Percentiles rank a stretch among this genome's conserved stretches.
phyloP scores from a whole-genome alignment of 1,140 invertebrate genomes.

The Grapholita molesta region DNA sequence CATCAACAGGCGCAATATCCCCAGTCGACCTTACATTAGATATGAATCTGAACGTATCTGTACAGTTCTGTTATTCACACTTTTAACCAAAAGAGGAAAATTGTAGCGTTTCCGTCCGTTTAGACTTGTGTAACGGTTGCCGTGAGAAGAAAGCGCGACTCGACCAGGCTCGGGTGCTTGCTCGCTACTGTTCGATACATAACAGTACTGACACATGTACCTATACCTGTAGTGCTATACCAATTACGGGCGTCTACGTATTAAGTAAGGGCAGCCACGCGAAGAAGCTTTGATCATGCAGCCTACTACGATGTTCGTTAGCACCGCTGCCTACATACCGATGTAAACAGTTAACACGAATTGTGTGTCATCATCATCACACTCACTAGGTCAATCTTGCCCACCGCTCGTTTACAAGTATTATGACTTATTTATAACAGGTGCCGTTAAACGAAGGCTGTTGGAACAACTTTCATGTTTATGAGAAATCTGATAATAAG shows the following conservation, averaged over 20 bases:
- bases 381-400: slow-evolving; percentile 1
- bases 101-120: neutral
- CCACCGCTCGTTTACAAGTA: neutral
- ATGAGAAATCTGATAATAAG: neutral
- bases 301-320: slow-evolving; percentile 3
- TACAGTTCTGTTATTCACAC: neutral
- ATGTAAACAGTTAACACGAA: slow-evolving; percentile 15
- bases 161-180: slow-evolving; percentile 9
- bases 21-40: too few species aligned
- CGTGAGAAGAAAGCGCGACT: slow-evolving; percentile 45
- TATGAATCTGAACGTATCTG: neutral
- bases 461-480: slow-evolving; percentile 6
- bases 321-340: slow-evolving; percentile 6
- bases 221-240: neutral
- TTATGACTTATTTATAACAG: slow-evolving; percentile 3
- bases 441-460: neutral
- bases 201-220: neutral
- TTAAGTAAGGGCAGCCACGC: slow-evolving; percentile 17
- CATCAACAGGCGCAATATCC: too few species aligned
- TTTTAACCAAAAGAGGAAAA: neutral
- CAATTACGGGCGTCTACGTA: neutral
- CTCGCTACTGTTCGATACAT: slow-evolving; percentile 7
- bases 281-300: slow-evolving; percentile 15
- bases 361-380: slow-evolving; percentile 4
- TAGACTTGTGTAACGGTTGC: slow-evolving; percentile 16